phyloP scores from a whole-genome alignment of 2,888 invertebrate species.

The Mesochorus sp. region DNA sequence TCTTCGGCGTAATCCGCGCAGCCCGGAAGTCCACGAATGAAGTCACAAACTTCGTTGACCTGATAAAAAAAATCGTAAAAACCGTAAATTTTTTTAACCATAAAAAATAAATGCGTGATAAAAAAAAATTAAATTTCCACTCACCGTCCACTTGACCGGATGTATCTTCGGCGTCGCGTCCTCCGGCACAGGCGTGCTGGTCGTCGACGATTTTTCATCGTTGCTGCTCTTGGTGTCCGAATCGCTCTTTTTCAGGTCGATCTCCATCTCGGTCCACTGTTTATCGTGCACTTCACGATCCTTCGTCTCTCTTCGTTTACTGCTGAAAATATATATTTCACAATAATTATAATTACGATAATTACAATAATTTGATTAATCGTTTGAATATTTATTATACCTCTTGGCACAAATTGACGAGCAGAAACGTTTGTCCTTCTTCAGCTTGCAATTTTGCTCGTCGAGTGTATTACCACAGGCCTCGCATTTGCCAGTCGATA shows the following conservation, averaged over 20 bases:
- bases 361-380: too few species aligned
- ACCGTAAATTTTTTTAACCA: not conserved
- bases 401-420: constrained; percentile 88
- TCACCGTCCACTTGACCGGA: constrained; percentile 87
- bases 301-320: constrained; percentile 77
- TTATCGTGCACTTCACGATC: constrained; percentile 75
- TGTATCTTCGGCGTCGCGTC: constrained; percentile 83
- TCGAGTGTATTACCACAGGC: constrained; percentile 86
- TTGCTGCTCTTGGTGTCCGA: constrained; percentile 78
- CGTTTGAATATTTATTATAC: too few species aligned
- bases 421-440: constrained; percentile 90
- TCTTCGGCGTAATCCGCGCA: constrained; percentile 97
- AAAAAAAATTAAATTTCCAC: constrained; percentile 65
- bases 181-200: constrained; percentile 71
- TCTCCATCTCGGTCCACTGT: constrained; percentile 79
- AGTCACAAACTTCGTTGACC: constrained; percentile 94
- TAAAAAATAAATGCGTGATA: not conserved
- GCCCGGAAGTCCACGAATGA: constrained; percentile 94
- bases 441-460: constrained; percentile 84
- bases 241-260: constrained; percentile 74
- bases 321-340: constrained; percentile 56
- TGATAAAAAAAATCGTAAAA: constrained; percentile 76
- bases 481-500: constrained; percentile 87
- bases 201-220: constrained; percentile 79
- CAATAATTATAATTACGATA: not conserved